phyloP scores from a whole-genome alignment of 2,113 vertebrate genomes.

The Ovis aries region DNA sequence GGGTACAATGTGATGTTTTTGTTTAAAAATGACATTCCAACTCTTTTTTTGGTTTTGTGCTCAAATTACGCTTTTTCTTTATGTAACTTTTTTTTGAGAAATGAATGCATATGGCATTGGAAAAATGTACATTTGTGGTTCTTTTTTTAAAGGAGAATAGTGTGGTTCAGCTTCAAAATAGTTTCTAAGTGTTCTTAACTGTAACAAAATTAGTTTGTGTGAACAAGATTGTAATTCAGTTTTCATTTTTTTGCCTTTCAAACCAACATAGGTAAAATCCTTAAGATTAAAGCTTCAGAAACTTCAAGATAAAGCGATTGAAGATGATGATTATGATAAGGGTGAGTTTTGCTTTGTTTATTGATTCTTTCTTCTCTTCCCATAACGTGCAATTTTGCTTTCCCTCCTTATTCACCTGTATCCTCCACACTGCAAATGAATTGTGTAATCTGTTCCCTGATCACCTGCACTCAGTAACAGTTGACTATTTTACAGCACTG shows the following conservation, averaged over 20 bases:
- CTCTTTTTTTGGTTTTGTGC: constrained; percentile 24
- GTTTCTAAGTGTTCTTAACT: neutral
- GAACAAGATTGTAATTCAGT: neutral
- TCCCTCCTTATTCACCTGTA: neutral
- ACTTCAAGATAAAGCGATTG: constrained; percentile 89
- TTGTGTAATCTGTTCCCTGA: neutral
- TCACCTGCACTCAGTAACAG: neutral
- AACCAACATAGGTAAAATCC: constrained; percentile 83
- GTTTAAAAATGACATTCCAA: constrained; percentile 51
- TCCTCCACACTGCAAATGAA: neutral
- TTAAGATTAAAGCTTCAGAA: constrained; percentile 87
- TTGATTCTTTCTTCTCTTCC: neutral
- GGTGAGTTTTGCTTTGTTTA: constrained; percentile 75
- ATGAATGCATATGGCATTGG: neutral
- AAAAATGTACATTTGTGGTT: neutral
- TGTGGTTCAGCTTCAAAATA: neutral
- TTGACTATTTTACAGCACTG: neutral
- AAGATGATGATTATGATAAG: constrained; percentile 90
- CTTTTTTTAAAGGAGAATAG: neutral
- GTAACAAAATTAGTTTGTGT: neutral
- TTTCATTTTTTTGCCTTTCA: constrained; percentile 16
- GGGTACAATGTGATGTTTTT: constrained; percentile 8
- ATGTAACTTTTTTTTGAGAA: neutral
- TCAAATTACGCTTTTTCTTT: constrained; percentile 2
- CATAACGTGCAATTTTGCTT: neutral